phyloP scores from a whole-genome alignment of 2,113 vertebrate genomes.

The Triplophysa tibetana region DNA sequence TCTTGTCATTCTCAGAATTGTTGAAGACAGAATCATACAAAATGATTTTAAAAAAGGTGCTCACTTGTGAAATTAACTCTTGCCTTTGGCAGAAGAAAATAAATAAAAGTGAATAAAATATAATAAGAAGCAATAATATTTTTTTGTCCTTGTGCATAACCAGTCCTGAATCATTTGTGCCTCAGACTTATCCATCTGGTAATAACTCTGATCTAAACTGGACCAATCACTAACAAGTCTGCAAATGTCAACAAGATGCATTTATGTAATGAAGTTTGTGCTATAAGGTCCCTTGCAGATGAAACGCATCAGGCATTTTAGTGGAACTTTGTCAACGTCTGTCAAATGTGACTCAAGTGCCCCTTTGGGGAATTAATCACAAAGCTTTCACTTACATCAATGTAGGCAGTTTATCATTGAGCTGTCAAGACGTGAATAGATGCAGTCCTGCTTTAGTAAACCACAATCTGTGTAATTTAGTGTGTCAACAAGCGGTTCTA shows the following conservation, averaged over 20 bases:
- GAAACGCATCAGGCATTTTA: constrained; percentile 2
- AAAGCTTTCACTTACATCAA: constrained; percentile 13
- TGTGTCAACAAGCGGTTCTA: background rate
- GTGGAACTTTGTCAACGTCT: constrained; percentile 4
- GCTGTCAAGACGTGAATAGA: constrained; percentile 5
- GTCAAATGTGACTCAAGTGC: constrained; percentile 22
- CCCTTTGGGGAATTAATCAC: constrained; percentile 32
- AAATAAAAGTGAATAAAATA: background rate
- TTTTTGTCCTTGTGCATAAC: no score
- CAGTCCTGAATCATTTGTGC: no score
- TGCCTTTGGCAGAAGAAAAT: background rate
- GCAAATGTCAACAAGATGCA: constrained; percentile 58
- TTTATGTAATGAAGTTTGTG: constrained; percentile 65
- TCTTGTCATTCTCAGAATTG: background rate
- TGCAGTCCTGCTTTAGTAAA: background rate
- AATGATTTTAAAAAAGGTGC: background rate
- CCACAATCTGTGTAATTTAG: background rate
- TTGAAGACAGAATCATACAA: background rate
- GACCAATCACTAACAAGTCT: background rate
- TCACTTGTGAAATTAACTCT: background rate
- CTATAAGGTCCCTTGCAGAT: constrained; percentile 35
- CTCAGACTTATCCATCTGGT: background rate
- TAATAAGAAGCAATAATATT: background rate
- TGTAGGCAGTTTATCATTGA: constrained; percentile 17
- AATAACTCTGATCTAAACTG: background rate